A percentile compares a stretch with the other conserved stretches of the same genome.
These are phyloP conservation scores for Passerina amoena DNA, from an alignment of 2,113 vertebrate genomes.

Conservation along the genomic window DNA sequence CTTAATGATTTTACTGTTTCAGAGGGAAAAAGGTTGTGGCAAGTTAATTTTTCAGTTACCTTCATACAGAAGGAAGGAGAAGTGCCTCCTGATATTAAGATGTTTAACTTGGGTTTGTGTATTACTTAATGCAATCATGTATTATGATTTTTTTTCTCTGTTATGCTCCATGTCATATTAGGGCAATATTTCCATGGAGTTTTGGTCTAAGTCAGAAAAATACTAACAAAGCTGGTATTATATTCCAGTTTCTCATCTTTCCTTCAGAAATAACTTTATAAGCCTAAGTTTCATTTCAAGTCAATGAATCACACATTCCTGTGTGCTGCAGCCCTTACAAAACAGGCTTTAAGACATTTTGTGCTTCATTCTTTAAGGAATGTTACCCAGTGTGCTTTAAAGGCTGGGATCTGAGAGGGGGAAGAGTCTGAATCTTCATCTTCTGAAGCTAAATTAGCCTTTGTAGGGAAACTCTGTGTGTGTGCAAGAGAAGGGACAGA, in stretches of 20 bases:
- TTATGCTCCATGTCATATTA: neutral
- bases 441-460: neutral
- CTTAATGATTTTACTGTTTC: neutral
- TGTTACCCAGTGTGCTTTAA: neutral
- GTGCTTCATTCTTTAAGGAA: neutral
- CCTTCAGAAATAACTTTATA: neutral
- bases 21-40: neutral
- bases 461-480: neutral
- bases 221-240: neutral
- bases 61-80: neutral
- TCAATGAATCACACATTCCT: conserved; percentile 32
- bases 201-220: neutral
- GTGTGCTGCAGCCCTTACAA: neutral
- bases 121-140: neutral
- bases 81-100: neutral
- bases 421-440: neutral
- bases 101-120: neutral
- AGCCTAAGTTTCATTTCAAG: neutral
- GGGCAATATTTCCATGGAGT: neutral
- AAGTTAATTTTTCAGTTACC: neutral
- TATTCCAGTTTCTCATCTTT: neutral
- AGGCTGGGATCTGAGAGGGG: neutral
- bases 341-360: neutral
- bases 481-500: neutral
- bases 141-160: neutral